Evolutionary conservation across 1,140 invertebrate genomes (phyloP).

Genomic region (Lethocerus indicus): DNA sequence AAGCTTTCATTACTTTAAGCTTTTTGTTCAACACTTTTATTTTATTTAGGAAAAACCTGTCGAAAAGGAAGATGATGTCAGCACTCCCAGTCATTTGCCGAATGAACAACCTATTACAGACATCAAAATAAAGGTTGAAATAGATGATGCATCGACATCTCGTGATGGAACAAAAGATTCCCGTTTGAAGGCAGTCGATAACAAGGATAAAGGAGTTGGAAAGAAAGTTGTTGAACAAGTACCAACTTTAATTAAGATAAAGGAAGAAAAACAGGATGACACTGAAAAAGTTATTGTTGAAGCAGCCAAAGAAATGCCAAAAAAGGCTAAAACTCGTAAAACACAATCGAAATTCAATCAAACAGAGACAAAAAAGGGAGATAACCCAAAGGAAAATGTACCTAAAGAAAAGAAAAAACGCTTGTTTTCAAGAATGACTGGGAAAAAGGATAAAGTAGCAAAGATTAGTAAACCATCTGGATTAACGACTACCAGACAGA

Average conservation of each 20-base stretch:
- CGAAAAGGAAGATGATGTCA: too few relatives aligned
- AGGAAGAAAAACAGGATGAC: not conserved
- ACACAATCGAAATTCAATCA: not conserved
- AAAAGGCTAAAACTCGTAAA: not conserved
- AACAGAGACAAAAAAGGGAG: constrained; percentile 1
- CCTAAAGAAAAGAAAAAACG: constrained; percentile 9
- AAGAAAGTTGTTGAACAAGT: too few relatives aligned
- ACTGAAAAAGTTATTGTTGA: constrained; percentile 2
- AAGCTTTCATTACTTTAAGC: too few relatives aligned
- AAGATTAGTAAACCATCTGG: constrained; percentile 6
- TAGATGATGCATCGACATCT: too few relatives aligned
- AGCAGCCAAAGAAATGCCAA: constrained; percentile 6
- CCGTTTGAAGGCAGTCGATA: too few relatives aligned
- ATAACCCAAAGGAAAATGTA: not conserved
- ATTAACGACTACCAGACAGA: constrained; percentile 12
- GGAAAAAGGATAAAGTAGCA: constrained; percentile 8
- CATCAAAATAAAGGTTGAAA: too few relatives aligned
- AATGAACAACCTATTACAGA: too few relatives aligned
- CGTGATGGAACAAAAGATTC: too few relatives aligned
- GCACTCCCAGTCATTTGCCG: too few relatives aligned
- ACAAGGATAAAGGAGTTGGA: too few relatives aligned
- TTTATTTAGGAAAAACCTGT: too few relatives aligned
- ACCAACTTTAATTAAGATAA: constrained; percentile 10
- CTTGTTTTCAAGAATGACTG: not conserved
- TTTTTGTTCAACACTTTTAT: too few relatives aligned